A percentile compares a stretch with the other conserved stretches of the same genome.
These are phyloP conservation scores for Melinopterus prodromus DNA, from an alignment of 2,888 invertebrate genomes.

Conservation along the genomic window DNA sequence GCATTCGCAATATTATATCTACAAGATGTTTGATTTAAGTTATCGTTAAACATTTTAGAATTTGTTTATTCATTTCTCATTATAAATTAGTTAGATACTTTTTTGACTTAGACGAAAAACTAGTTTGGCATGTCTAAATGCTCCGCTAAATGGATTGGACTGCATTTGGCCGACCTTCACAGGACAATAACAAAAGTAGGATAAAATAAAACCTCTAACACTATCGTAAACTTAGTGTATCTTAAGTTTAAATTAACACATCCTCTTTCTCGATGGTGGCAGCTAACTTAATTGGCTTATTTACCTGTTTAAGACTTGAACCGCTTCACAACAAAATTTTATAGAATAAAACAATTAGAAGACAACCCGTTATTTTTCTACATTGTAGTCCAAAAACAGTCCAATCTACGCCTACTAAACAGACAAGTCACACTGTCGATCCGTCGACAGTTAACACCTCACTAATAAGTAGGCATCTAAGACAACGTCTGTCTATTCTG, in stretches of 20 bases:
- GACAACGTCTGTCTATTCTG: constrained; percentile 56
- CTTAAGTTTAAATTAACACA: too few relatives aligned
- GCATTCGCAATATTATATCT: too few relatives aligned
- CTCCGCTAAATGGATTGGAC: background rate
- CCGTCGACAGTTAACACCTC: constrained; percentile 48
- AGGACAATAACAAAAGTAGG: background rate
- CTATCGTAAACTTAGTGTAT: background rate
- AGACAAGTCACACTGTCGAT: constrained; percentile 43
- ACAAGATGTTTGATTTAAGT: too few relatives aligned
- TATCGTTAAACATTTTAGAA: too few relatives aligned
- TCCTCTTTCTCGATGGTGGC: background rate
- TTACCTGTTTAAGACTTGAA: constrained; percentile 6
- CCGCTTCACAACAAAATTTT: constrained; percentile 11
- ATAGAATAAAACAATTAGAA: background rate
- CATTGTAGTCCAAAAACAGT: constrained; percentile 24
- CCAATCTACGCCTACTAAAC: constrained; percentile 33
- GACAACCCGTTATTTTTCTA: constrained; percentile 33
- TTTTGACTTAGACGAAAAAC: background rate
- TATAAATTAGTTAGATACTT: background rate
- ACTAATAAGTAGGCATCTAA: constrained; percentile 54
- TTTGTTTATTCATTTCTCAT: background rate
- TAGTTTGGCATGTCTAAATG: background rate
- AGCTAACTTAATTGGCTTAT: constrained; percentile 17
- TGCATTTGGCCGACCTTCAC: background rate
- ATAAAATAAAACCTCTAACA: too few relatives aligned